phyloP scores from a whole-genome alignment of 2,888 invertebrate species.

The Zaprionus bogoriensis region DNA sequence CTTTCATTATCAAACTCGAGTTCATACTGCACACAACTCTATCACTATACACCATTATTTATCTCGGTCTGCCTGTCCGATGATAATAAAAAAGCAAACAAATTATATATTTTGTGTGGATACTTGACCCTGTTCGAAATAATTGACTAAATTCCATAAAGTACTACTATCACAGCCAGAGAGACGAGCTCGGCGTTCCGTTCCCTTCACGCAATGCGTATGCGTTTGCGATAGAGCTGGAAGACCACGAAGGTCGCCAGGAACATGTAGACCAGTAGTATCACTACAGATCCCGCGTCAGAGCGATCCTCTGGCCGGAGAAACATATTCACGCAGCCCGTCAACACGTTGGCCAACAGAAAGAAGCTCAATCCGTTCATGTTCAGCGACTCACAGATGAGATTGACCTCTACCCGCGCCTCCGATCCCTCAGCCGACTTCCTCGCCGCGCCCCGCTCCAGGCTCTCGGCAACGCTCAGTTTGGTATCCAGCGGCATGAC shows the following conservation, averaged over 20 bases:
- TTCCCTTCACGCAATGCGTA: constrained; percentile 69
- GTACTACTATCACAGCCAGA: constrained; percentile 29
- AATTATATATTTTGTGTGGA: constrained; percentile 1
- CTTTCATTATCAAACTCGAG: constrained; percentile 3
- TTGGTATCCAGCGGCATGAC: constrained; percentile 20
- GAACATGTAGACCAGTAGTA: constrained; percentile 86
- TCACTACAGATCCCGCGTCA: constrained; percentile 83
- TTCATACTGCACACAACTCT: not conserved
- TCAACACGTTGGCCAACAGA: constrained; percentile 91
- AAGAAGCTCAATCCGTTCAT: constrained; percentile 93
- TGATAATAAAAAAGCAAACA: constrained; percentile 9
- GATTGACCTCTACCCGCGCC: not conserved
- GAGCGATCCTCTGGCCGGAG: constrained; percentile 86
- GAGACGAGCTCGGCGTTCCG: not conserved
- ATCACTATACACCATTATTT: not conserved
- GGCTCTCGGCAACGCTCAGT: constrained; percentile 68
- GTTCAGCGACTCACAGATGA: constrained; percentile 86
- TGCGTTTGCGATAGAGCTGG: constrained; percentile 61
- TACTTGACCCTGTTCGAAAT: constrained; percentile 3
- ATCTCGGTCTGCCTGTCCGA: not conserved
- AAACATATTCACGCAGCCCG: constrained; percentile 91
- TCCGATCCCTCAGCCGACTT: not conserved
- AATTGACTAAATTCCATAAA: constrained; percentile 6
- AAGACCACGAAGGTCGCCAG: constrained; percentile 65
- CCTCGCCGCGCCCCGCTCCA: constrained; percentile 38